These are phyloP conservation scores for Pheucticus melanocephalus DNA, from an alignment of 2,113 vertebrate species.

Conservation along the genomic window DNA sequence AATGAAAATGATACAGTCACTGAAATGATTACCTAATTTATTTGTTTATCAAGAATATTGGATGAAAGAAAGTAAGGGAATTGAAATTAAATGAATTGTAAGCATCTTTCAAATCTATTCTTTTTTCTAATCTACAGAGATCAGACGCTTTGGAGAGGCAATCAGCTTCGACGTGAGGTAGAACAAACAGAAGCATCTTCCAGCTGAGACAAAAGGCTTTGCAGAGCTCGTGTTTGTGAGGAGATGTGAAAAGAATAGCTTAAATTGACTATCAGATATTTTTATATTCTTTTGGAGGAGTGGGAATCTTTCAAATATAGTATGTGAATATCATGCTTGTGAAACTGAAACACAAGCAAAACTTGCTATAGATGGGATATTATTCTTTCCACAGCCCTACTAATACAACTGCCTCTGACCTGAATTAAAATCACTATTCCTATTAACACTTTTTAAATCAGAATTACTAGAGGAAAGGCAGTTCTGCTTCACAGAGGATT, in stretches of 20 bases:
- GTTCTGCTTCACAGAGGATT: slow-evolving; percentile 6
- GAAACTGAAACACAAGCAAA: slow-evolving; percentile 41
- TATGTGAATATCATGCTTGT: slow-evolving; percentile 31
- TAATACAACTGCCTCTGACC: neutral
- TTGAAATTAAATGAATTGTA: slow-evolving; percentile 71
- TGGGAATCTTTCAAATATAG: slow-evolving; percentile 49
- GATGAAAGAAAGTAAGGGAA: slow-evolving; percentile 63
- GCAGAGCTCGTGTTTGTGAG: slow-evolving; percentile 43
- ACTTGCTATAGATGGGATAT: neutral
- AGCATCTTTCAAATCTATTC: slow-evolving; percentile 73
- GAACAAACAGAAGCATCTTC: slow-evolving; percentile 64
- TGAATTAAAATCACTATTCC: slow-evolving; percentile 13
- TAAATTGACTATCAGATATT: slow-evolving; percentile 69
- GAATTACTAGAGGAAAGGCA: neutral
- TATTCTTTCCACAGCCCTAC: neutral
- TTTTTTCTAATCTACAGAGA: slow-evolving; percentile 66
- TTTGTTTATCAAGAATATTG: slow-evolving; percentile 63
- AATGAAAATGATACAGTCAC: slow-evolving; percentile 37
- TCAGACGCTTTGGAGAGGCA: slow-evolving; percentile 71
- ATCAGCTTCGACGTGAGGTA: slow-evolving; percentile 58
- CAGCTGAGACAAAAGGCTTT: slow-evolving; percentile 59
- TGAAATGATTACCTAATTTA: slow-evolving; percentile 57
- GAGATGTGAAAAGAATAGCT: slow-evolving; percentile 64
- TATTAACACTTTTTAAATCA: neutral
- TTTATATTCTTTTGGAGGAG: slow-evolving; percentile 17